phyloP scores from a whole-genome alignment of 1,140 invertebrate genomes.

The Phymastichus coffea region DNA sequence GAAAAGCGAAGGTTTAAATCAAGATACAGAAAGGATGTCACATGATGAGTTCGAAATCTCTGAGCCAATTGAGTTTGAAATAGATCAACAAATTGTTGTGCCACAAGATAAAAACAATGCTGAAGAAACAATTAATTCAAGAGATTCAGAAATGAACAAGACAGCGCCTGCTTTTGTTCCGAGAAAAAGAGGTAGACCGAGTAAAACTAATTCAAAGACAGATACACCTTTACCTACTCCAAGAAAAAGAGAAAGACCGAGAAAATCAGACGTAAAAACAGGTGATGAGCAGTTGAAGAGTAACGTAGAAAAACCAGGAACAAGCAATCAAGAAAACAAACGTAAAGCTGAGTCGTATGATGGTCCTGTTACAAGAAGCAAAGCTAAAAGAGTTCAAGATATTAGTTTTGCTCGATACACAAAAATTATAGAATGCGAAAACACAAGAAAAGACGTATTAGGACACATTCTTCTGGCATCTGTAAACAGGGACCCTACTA shows the following conservation, averaged over 20 bases:
- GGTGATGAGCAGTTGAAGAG: neutral
- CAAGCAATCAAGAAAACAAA: too few relatives aligned
- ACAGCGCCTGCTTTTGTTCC: neutral
- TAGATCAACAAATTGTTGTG: neutral
- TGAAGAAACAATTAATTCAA: too few relatives aligned
- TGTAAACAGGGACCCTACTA: neutral
- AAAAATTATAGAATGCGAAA: slow-evolving; percentile 10
- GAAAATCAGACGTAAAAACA: neutral
- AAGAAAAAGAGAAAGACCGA: neutral
- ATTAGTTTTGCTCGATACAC: slow-evolving; percentile 20
- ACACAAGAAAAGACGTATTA: neutral
- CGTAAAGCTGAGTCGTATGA: neutral
- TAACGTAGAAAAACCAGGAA: neutral
- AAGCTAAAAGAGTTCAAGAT: slow-evolving; percentile 20
- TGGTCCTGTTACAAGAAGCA: slow-evolving; percentile 16
- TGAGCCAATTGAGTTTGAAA: neutral
- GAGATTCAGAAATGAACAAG: neutral
- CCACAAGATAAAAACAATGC: neutral
- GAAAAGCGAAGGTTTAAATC: neutral
- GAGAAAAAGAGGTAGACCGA: neutral
- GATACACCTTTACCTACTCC: neutral
- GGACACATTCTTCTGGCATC: too few relatives aligned
- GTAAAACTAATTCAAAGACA: neutral
- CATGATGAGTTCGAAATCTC: neutral
- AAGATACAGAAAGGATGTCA: neutral